Base-by-base conservation (phyloP, 2,113 vertebrate genomes). In the Alexandromys fortis region DNA sequence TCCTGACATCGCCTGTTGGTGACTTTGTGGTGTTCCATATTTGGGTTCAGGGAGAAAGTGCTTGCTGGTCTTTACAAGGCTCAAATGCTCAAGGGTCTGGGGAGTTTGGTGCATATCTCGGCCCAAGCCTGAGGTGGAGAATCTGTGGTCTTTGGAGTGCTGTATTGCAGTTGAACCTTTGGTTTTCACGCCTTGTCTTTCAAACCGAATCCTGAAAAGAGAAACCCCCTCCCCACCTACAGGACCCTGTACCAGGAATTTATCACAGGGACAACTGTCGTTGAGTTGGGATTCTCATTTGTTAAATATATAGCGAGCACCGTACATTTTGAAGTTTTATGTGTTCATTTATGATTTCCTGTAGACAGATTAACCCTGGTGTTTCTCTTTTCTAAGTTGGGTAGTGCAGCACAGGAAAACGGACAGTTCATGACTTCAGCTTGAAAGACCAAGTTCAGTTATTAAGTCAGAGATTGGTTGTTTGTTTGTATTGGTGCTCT, bases 261-360 rank as follows among this genome's bases (percentile, higher is more conserved):
- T 91, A 49, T 78, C 93, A 6, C 7, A 72, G 24, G 55, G 30
- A 97, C 49, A 92, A 35, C n/a, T 91, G 12, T 10, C 83, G 1
- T 67, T 93, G 45, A 96, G 38, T 35, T 92, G 12, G n/a, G 49
- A 52, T 67, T 89, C 49, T 49, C 90, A 17, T 17, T 86, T 96
- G 63, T 72, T 65, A 52, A 92, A 55, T 79, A 87, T 28, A 3
- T 33, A 88, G 83, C 68, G 19, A 86, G 30, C 38, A 68, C 10
- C 83, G 28, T 1, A 72, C 5, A 58, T 22, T 93, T 94, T 72
- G n/a, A 49, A 42, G 90, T 86, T 92, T 22, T 21, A 47, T 94
- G 16, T 11, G 28, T 95, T 96, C 30, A 61, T 93, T 92, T 87
- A 86, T 67, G 30, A 77, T 73, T 97, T 95, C 55, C 83, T 93